Evolutionary conservation across 1,140 invertebrate species (phyloP).

Genomic region (Drosophila kohkoa): DNA sequence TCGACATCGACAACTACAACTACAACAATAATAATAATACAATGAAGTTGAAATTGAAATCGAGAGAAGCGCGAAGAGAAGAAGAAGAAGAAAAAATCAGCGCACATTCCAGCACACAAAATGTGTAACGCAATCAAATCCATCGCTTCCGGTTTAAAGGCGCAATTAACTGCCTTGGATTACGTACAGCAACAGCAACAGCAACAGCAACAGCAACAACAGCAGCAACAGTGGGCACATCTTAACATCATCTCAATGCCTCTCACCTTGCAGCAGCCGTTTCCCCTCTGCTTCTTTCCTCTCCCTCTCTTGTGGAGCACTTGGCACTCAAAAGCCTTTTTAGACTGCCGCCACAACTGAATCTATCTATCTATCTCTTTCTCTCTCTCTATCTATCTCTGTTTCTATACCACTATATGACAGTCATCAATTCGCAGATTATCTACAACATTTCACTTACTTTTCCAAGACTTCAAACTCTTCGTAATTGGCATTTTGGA

Average conservation of each 20-base stretch:
- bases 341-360: conserved; percentile 23
- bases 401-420: conserved; percentile 47
- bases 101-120: conserved; percentile 77
- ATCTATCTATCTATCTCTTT: background rate
- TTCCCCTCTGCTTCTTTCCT: background rate
- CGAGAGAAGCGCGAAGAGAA: conserved; percentile 31
- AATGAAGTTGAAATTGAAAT: conserved; percentile 57
- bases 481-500: conserved; percentile 70
- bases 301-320: background rate
- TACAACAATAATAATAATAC: conserved; percentile 43
- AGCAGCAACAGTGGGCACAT: conserved; percentile 25
- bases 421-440: conserved; percentile 77
- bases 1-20: conserved; percentile 37
- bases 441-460: conserved; percentile 63
- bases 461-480: conserved; percentile 32
- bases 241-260: conserved; percentile 23
- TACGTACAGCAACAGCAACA: conserved; percentile 47
- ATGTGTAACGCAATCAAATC: conserved; percentile 83
- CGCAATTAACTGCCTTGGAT: conserved; percentile 81
- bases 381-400: background rate
- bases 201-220: too few species aligned
- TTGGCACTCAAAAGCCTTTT: conserved; percentile 22
- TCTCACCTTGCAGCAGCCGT: conserved; percentile 4
- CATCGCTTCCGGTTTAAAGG: conserved; percentile 83
- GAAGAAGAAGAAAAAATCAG: conserved; percentile 58